Conservation (phyloP, 2,888 invertebrate species). For the Drosophila paranaensis region DNA sequence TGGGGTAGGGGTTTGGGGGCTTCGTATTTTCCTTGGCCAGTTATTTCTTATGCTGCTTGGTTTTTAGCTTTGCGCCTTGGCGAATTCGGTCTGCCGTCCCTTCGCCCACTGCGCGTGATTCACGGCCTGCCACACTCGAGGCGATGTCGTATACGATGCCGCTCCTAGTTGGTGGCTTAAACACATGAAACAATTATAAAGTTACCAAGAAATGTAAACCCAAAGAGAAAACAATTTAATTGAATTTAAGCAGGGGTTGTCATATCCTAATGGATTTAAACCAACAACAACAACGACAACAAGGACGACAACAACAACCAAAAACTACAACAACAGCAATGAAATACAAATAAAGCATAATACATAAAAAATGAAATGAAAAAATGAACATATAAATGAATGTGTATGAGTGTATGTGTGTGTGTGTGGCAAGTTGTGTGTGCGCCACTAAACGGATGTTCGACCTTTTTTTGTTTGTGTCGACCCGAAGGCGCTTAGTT, state of each 20-base stretch:
- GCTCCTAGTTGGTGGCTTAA: constrained; percentile 71
- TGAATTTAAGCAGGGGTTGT: constrained; percentile 81
- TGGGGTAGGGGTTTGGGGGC: background rate
- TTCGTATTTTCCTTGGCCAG: constrained; percentile 63
- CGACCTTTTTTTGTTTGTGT: constrained; percentile 38
- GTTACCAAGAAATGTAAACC: constrained; percentile 78
- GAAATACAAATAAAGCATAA: constrained; percentile 63
- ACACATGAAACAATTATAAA: constrained; percentile 80
- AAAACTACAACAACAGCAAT: constrained; percentile 25
- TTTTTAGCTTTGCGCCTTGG: constrained; percentile 71
- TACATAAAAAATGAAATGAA: constrained; percentile 52
- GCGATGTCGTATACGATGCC: constrained; percentile 31
- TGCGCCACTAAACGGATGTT: constrained; percentile 46
- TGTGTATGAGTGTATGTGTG: background rate
- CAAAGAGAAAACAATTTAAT: constrained; percentile 80
- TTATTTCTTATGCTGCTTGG: constrained; percentile 76
- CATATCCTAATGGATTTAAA: constrained; percentile 80
- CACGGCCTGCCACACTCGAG: constrained; percentile 23
- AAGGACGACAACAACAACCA: constrained; percentile 34
- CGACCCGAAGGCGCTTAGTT: constrained; percentile 8
- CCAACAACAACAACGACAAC: constrained; percentile 60
- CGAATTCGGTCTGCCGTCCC: constrained; percentile 19
- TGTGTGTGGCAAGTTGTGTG: constrained; percentile 21
- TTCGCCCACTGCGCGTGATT: constrained; percentile 8
- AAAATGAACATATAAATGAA: background rate